Evolutionary conservation across 2,113 vertebrate species (phyloP), one percentile per base, ranked within the genome.

Genomic region (Microtus montanus): DNA sequence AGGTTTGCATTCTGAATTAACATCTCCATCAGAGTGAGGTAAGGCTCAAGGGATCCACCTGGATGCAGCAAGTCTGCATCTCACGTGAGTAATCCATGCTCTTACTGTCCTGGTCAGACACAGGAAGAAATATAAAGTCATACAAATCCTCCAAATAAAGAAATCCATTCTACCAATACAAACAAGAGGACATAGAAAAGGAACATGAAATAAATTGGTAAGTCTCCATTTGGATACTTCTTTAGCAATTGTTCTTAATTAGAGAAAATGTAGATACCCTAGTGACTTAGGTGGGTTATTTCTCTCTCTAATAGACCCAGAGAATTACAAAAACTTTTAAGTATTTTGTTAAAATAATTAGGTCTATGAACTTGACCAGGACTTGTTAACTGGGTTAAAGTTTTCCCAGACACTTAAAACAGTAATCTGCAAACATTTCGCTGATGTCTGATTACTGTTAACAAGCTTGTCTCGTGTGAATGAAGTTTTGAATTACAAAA

Each of bases 71-170:
- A 70, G 4, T 47, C 24, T 14, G 13, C 7, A 24, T 11, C 66
- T 49, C 77, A 54, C 17, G 20, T 19, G 35, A 33, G 2, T n/a
- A 54, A 3, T 22, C 4, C 14, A 24, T 2, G 19, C 3, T 17
- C 61, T 13, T 75, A 2, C 2, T 52, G 5, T 33, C 15, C 26
- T 26, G 26, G 41, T 3, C 4, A 3, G 3, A 41, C 1, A 0
- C 3, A 15, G 9, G 54, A 54, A 14, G 2, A 54, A 63, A 10
- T 0, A 10, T 1, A n/a, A 35, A 47, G 8, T 47, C 33, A 41
- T 38, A 30, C 11, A n/a, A 11, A 58, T 17, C 13, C 33, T 82
- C 38, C 30, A 75, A 5, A 33, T 22, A 64, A 87, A 7, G 1
- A 44, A 35, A 44, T n/a, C 10, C 33, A n/a, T n/a, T 61, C 19